Percentiles rank a stretch among this genome's conserved stretches.
Evolutionary conservation across 2,797 vertebrate genomes (phyloP).

Genomic region (Trematocara caparti): DNA sequence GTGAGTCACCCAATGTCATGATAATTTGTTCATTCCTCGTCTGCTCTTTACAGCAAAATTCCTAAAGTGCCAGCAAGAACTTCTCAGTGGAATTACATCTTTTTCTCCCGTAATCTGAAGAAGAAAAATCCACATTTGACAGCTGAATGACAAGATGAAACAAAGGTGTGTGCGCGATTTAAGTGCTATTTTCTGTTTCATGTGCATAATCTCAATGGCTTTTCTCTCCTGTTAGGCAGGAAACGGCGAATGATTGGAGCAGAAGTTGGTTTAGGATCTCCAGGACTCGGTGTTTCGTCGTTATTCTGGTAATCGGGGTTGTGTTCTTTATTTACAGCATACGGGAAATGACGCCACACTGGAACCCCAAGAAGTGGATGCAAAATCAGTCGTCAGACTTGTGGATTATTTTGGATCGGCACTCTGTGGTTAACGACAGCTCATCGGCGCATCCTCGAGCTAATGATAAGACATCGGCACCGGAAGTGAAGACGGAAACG

Average conservation of each 20-base stretch:
- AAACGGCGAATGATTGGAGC: fast-evolving
- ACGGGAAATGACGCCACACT: background rate
- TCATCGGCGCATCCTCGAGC: background rate
- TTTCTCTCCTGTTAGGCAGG: background rate
- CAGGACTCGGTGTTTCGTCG: background rate
- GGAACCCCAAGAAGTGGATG: background rate
- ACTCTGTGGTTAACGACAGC: fast-evolving
- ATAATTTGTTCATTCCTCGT: background rate
- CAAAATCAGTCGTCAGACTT: background rate
- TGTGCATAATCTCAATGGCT: background rate
- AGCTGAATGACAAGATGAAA: background rate
- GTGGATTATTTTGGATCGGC: background rate
- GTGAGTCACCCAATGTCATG: no score
- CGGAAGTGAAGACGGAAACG: background rate
- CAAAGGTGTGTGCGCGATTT: background rate
- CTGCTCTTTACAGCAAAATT: background rate
- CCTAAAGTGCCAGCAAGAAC: background rate
- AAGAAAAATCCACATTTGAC: background rate
- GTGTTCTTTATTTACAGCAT: conserved; percentile 15
- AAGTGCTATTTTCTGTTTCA: fast-evolving
- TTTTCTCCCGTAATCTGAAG: fast-evolving
- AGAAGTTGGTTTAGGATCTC: background rate
- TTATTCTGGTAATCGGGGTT: conserved; percentile 1
- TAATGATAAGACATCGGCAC: background rate
- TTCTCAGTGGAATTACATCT: background rate